These are phyloP conservation scores for Spinus pinus DNA, from an alignment of 2,797 vertebrate genomes.

Conservation along the genomic window DNA sequence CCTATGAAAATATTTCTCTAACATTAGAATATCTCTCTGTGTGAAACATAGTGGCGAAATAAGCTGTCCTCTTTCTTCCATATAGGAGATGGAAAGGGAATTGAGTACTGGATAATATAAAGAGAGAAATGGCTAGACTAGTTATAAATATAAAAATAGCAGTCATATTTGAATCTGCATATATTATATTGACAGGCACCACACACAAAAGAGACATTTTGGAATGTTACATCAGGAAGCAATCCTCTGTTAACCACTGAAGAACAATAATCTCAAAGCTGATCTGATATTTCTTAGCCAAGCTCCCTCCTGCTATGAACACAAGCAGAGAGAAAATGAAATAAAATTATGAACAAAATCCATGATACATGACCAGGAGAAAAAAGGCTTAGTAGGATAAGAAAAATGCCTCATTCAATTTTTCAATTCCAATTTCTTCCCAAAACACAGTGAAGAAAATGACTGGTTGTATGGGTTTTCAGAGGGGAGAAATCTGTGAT, in stretches of 20 bases:
- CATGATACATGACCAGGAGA: background rate
- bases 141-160: background rate
- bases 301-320: background rate
- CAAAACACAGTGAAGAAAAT: background rate
- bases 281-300: background rate
- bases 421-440: background rate
- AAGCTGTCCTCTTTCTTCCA: background rate
- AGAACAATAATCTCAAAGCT: slow-evolving; percentile 17
- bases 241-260: background rate
- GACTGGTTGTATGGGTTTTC: background rate
- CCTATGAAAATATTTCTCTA: background rate
- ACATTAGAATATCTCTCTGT: background rate
- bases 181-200: background rate
- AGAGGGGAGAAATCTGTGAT: background rate
- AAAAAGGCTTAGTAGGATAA: background rate
- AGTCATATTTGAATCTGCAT: background rate
- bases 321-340: background rate
- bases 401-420: background rate
- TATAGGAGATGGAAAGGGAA: background rate
- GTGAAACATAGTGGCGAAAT: background rate
- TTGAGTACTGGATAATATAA: background rate
- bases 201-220: background rate
- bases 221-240: background rate
- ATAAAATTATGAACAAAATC: background rate
- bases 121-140: background rate